Evolutionary conservation across 2,888 invertebrate species (phyloP), one percentile per base, ranked within the genome.

Genomic region (Apantesis nais): DNA sequence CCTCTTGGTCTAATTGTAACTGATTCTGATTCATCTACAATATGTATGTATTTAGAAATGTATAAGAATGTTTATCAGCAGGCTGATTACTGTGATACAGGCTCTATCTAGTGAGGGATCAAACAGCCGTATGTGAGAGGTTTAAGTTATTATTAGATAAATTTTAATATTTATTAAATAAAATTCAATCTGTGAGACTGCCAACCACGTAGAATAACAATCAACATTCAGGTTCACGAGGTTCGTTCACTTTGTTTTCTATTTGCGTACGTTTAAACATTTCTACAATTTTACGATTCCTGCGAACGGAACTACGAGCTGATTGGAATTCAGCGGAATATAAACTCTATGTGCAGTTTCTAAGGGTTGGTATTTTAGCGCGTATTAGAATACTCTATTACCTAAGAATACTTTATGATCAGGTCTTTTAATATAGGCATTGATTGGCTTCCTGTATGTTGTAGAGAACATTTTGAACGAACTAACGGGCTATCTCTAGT

Each of bases 171-270:
- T n/a, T n/a, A n/a, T n/a, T n/a, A n/a, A n/a, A n/a, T n/a, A n/a
- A n/a, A n/a, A n/a, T n/a, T n/a, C n/a, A n/a, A n/a, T n/a, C n/a
- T n/a, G n/a, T n/a, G n/a, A n/a, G n/a, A n/a, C n/a, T n/a, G n/a
- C n/a, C n/a, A n/a, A n/a, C n/a, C n/a, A n/a, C n/a, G n/a, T 44
- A 67, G 66, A 16, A 67, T 12, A 60, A 67, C 60, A 67, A 67
- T 67, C 74, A 81, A 78, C 75, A 77, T 71, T 67, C 74, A 64
- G 72, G 83, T 81, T 85, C 81, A 77, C 66, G 73, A 66, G 73
- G 84, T 82, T 85, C 85, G 76, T 82, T 85, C 80, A 78, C 85
- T 77, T 74, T 60, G 64, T 74, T 76, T 72, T 81, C 82, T 84
- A 84, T 85, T 84, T 82, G 76, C 79, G 73, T 78, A 77, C 74